Evolutionary conservation across 2,888 invertebrate genomes (phyloP).

Genomic region (Blastobasis lacticolella): DNA sequence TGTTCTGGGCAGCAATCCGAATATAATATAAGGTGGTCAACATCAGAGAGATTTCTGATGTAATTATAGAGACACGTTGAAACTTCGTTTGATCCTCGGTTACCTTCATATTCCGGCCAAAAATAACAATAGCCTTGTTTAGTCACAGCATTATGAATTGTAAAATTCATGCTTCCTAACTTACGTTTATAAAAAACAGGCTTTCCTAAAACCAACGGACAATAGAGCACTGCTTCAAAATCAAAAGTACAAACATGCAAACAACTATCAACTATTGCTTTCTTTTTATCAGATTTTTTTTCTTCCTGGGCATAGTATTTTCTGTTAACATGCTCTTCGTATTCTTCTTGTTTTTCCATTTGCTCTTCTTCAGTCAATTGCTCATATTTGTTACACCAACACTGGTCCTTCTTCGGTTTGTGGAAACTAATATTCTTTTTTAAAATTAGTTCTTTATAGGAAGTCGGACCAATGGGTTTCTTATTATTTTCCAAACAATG

Average conservation of each 20-base stretch:
- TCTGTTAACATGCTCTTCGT: conserved; percentile 10
- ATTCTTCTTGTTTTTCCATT: conserved; percentile 13
- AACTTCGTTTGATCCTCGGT: conserved; percentile 10
- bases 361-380: conserved; percentile 12
- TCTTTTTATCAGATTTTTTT: conserved; percentile 9
- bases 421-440: conserved; percentile 11
- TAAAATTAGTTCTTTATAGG: conserved; percentile 10
- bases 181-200: conserved; percentile 14
- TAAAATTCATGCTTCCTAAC: conserved; percentile 14
- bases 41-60: conserved; percentile 1
- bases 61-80: conserved; percentile 2
- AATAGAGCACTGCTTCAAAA: conserved; percentile 14
- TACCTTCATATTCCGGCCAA: conserved; percentile 14
- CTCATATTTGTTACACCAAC: conserved; percentile 13
- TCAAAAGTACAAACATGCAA: conserved; percentile 16
- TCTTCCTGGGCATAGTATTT: conserved; percentile 13
- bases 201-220: conserved; percentile 14
- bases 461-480: conserved; percentile 10
- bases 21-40: conserved; percentile 8
- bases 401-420: conserved; percentile 12
- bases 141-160: conserved; percentile 15
- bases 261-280: conserved; percentile 9
- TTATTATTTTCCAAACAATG: conserved; percentile 7
- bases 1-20: conserved; percentile 10
- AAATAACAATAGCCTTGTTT: conserved; percentile 15